Evolutionary conservation across 2,113 vertebrate species (phyloP), one percentile per base, ranked within the genome.

Genomic region (Syngnathus floridae): DNA sequence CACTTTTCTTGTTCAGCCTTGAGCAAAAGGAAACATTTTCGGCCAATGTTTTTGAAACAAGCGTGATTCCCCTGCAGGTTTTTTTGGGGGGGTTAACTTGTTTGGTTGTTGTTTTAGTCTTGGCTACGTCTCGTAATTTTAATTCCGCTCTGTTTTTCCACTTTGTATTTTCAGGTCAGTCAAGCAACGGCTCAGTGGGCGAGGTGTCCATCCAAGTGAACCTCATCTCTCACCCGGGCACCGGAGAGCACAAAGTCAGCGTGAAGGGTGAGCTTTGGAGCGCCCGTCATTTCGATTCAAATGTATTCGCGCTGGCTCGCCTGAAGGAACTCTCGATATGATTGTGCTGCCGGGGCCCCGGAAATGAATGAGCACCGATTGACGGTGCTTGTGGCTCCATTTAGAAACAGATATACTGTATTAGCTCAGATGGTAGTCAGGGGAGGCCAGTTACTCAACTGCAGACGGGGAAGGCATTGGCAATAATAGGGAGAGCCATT

Each of bases 191-290:
- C 65, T 87, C 95, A 1, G 93, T 96, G 75, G 97, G 97, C 59
- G 96, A 99, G 82, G 92, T 95, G 80, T 93, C 92, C 36, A 87
- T 99, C 64, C 95, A 98, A 41, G 94, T 98, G 86, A 95, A 98
- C 76, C 67, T 99, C 71, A 88, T 94, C 58, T 90, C 93, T 71
- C 92, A 93, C 73, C 95, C 95, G 60, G 95, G 95, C 75, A 96
- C 94, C 0, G 95, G 95, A 48, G 96, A 98, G 70, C 95, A 98
- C 81, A 99, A 95, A 92, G 93, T 99, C 89, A 95, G 89, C 69
- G 94, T 95, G 43, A 98, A 95, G 93, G 93, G 96, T 99, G 91
- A 81, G 87, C 40, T 68, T 70, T 66, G 59, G 59, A 55, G 52
- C 67, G 37, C 68, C 62, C 14, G 19, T 62, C 61, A 63, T 65